Conservation (phyloP, 2,113 vertebrate species). For the Sminthopsis crassicaudata region DNA sequence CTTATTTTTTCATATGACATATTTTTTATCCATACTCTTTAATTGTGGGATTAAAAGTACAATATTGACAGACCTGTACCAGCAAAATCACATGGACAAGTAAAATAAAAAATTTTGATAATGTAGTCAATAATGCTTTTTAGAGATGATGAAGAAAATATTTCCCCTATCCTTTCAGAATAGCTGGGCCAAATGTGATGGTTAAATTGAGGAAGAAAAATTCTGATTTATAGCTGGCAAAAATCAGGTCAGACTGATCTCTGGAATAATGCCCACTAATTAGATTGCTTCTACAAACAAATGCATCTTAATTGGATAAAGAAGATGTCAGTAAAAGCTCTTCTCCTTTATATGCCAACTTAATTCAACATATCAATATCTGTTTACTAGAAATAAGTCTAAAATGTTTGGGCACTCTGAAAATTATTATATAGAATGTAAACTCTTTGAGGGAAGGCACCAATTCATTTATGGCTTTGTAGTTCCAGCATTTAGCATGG, state of each 20-base stretch:
- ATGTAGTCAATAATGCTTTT: not conserved
- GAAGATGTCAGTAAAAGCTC: slow-evolving; percentile 15
- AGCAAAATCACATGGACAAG: not conserved
- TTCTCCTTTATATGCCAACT: slow-evolving; percentile 1
- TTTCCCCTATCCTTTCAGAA: slow-evolving; percentile 17
- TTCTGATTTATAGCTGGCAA: slow-evolving; percentile 38
- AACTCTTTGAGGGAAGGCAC: not conserved
- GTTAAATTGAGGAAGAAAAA: slow-evolving; percentile 47
- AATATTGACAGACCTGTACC: not conserved
- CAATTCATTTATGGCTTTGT: not conserved
- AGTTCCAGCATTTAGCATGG: not conserved
- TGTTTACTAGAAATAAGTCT: not conserved
- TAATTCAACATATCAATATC: not conserved
- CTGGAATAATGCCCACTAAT: slow-evolving; percentile 47
- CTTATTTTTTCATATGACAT: not conserved
- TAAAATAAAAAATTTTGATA: not conserved
- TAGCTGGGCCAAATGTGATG: slow-evolving; percentile 27
- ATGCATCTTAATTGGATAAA: slow-evolving; percentile 20
- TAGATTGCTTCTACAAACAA: slow-evolving; percentile 16
- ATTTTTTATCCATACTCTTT: not conserved
- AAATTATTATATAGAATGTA: not conserved
- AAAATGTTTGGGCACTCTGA: not conserved
- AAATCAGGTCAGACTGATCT: slow-evolving; percentile 31
- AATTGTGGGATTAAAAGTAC: slow-evolving; percentile 12
- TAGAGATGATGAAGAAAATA: slow-evolving; percentile 15